These are phyloP conservation scores for Hylaeus volcanicus DNA, from an alignment of 1,140 invertebrate genomes.

Conservation along the genomic window DNA sequence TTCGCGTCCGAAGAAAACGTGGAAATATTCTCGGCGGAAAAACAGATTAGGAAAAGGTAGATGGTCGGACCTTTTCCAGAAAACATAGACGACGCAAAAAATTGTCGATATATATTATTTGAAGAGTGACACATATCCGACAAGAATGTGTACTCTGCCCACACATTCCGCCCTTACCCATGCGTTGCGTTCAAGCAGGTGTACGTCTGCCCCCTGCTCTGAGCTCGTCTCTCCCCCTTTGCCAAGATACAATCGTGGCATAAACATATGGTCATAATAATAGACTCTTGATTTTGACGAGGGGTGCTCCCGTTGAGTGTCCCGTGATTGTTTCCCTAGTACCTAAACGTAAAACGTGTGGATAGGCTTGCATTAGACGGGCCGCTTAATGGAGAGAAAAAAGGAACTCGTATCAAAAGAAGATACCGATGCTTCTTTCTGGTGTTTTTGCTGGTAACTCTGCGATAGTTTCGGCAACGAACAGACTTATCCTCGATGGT, in stretches of 20 bases:
- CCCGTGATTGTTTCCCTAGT: slow-evolving; percentile 73
- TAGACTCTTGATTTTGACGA: slow-evolving; percentile 79
- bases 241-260: slow-evolving; percentile 77
- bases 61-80: neutral
- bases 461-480: neutral
- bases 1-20: no score
- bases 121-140: slow-evolving; percentile 66
- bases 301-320: slow-evolving; percentile 69
- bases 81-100: slow-evolving; percentile 11
- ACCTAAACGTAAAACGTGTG: slow-evolving; percentile 50
- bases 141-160: slow-evolving; percentile 52
- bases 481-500: neutral
- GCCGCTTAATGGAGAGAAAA: slow-evolving; percentile 34
- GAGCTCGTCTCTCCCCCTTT: slow-evolving; percentile 52
- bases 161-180: slow-evolving; percentile 48
- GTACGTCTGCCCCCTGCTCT: slow-evolving; percentile 57
- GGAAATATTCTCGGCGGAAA: neutral
- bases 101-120: slow-evolving; percentile 52
- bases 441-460: no score
- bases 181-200: slow-evolving; percentile 68
- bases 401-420: slow-evolving; percentile 14
- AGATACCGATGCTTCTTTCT: neutral
- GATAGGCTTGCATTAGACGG: slow-evolving; percentile 21
- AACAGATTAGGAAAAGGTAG: neutral
- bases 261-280: slow-evolving; percentile 80